These are phyloP conservation scores for Phaethon lepturus DNA, from an alignment of 2,113 vertebrate species.

Conservation along the genomic window DNA sequence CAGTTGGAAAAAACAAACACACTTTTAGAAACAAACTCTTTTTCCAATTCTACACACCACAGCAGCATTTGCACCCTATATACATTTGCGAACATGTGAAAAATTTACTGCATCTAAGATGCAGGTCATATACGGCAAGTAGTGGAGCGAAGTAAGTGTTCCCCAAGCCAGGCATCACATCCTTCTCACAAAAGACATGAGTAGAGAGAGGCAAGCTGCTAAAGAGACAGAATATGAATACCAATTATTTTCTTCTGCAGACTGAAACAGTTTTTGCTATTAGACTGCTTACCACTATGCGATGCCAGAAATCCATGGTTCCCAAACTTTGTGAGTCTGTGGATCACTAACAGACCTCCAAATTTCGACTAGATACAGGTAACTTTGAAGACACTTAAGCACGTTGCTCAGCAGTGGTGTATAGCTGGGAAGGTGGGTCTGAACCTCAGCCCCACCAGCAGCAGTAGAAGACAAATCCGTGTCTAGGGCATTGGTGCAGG, in stretches of 20 bases:
- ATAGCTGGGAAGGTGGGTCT: background rate
- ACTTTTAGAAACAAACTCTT: background rate
- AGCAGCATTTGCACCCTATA: background rate
- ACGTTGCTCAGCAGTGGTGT: fast-evolving
- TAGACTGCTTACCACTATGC: background rate
- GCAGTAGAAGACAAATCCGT: background rate
- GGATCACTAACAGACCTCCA: background rate
- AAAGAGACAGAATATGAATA: background rate
- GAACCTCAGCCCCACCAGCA: background rate
- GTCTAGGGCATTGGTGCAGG: fast-evolving
- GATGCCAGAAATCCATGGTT: background rate
- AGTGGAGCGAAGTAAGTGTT: background rate
- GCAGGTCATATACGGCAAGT: background rate
- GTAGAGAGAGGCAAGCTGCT: background rate
- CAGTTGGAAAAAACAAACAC: background rate
- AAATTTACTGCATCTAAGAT: background rate
- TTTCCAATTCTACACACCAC: background rate
- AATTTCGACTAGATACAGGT: background rate
- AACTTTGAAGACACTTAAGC: background rate
- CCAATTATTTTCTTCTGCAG: background rate
- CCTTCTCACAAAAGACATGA: background rate
- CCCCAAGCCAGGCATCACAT: background rate
- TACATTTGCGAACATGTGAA: background rate
- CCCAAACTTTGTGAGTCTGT: background rate
- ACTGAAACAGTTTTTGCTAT: background rate